Evolutionary conservation across 2,113 vertebrate species (phyloP), one percentile per base, ranked within the genome.

Genomic region (Nerophis ophidion): DNA sequence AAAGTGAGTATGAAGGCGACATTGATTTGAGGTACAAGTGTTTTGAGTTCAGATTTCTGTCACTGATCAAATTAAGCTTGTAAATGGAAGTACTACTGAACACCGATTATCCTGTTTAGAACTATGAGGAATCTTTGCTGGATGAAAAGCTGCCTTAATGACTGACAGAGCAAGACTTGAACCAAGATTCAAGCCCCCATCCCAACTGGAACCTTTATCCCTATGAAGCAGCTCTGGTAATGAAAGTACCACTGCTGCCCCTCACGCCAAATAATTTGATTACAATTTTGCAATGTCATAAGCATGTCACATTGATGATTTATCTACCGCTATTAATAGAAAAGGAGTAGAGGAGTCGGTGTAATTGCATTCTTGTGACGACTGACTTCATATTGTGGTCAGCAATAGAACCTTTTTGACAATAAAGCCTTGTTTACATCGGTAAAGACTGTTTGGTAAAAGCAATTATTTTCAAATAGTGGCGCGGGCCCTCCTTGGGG

Each of bases 261-360:
- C 40, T 44, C 40, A 44, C 12, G 49, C 57, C 26, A 48, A 60
- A 36, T 48, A 35, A 44, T 63, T 62, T 63, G 55, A 81, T 76
- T 62, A 63, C 26, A 64, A 60, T 71, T 69, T 75, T 70, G 68
- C 63, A 64, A 17, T n/a, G 75, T 83, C 70, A 59, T 4, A 26
- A 19, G 17, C 72, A 56, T 65, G 76, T 79, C 80, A 77, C 58
- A 78, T 63, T 57, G 77, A 64, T 76, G 82, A 82, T 82, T 63
- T 81, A 78, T 76, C 58, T 47, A 69, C 36, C 17, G 61, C 69
- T 82, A 79, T 80, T 84, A 79, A 77, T 75, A 79, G 65, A 17
- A n/a, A 34, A 62, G 63, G 60, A 60, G 71, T 58, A 51, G 63
- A 63, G 65, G 71, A 56, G 68, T 53, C 74, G 70, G 74, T 75